These are phyloP conservation scores for Ophiothrix spiculata DNA, from an alignment of 35 echinoderm and acorn worm species.

Conservation along the genomic window DNA sequence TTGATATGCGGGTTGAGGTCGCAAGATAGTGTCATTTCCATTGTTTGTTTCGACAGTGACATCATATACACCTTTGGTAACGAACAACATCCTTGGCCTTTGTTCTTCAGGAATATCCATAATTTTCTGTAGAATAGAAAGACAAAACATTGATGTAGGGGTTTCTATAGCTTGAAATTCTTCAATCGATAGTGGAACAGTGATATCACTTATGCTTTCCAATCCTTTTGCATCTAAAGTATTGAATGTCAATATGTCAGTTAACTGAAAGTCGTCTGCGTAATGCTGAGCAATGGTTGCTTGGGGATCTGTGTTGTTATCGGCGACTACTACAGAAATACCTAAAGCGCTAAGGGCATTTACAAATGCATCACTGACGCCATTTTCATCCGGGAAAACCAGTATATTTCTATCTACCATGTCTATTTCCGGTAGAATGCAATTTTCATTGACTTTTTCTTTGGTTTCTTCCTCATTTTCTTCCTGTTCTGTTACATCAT, in stretches of 20 bases:
- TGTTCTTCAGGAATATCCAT: background rate
- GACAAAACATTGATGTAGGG: background rate
- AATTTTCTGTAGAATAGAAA: background rate
- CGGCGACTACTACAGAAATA: background rate
- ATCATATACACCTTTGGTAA: background rate
- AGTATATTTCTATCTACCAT: background rate
- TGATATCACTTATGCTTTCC: background rate
- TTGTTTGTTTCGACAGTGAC: too few relatives aligned
- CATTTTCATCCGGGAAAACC: conserved; percentile 24
- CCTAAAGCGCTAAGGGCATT: background rate
- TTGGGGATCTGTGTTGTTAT: background rate
- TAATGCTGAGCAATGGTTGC: background rate
- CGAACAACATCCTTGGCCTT: background rate
- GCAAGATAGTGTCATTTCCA: too few relatives aligned
- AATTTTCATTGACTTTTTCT: background rate
- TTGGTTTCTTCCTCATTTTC: background rate
- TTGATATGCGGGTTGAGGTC: too few relatives aligned
- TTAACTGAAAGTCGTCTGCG: background rate
- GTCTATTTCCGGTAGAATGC: background rate
- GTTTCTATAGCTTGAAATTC: background rate
- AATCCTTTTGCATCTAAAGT: background rate
- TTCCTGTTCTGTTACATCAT: background rate
- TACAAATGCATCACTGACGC: background rate
- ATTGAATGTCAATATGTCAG: background rate
- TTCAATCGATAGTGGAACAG: background rate